Percentiles rank a stretch among this genome's conserved stretches.
Evolutionary conservation across 2,888 invertebrate genomes (phyloP).

Genomic region (Lepas anatifera): DNA sequence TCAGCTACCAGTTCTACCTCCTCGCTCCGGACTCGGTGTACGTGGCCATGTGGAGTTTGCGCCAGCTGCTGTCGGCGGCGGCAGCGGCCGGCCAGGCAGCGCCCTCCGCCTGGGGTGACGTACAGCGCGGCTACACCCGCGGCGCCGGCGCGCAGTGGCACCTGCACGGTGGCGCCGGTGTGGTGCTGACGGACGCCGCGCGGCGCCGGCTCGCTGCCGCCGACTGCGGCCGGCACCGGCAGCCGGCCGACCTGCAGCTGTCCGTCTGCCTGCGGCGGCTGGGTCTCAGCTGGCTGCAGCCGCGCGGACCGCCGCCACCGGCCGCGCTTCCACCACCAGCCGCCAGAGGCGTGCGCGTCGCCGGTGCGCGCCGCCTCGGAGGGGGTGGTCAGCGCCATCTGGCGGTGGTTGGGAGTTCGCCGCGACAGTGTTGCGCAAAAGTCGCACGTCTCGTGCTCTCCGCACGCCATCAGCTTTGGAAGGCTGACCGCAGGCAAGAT

Average conservation of each 20-base stretch:
- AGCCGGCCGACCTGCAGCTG: background rate
- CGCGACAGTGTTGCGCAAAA: too few relatives aligned
- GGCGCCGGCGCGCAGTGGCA: background rate
- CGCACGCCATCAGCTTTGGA: background rate
- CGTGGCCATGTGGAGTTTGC: background rate
- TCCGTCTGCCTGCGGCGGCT: background rate
- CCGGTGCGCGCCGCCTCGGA: background rate
- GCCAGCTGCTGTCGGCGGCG: background rate
- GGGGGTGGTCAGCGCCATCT: background rate
- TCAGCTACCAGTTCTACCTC: background rate
- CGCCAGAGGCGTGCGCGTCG: background rate
- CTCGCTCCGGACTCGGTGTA: background rate
- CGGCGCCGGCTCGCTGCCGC: background rate
- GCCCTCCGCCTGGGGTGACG: background rate
- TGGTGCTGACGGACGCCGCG: background rate
- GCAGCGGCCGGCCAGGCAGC: background rate
- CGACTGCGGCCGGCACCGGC: background rate
- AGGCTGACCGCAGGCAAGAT: background rate
- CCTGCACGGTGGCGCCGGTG: background rate
- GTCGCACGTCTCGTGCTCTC: background rate
- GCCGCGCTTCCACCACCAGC: background rate
- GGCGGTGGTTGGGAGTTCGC: background rate
- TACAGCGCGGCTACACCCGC: background rate
- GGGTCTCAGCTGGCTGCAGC: background rate
- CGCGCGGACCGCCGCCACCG: background rate